Conservation (phyloP, 2,888 invertebrate species). For the Netelia melanura region DNA sequence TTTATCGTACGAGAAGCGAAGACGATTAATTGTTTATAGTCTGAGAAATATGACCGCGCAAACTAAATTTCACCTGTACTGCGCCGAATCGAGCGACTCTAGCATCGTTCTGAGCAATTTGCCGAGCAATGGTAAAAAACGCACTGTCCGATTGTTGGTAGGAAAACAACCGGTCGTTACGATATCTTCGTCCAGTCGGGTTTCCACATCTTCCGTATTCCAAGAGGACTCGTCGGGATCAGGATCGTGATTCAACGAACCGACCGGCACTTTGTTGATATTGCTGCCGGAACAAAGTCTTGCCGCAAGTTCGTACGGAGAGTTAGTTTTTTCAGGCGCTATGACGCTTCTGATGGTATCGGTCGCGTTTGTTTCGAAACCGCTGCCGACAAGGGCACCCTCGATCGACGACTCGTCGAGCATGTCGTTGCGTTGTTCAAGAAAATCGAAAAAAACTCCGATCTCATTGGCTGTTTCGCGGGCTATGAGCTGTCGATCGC, state of each 20-base stretch:
- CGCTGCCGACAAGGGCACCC: constrained; percentile 73
- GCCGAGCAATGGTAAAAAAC: constrained; percentile 81
- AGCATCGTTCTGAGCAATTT: constrained; percentile 82
- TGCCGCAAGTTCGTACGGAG: constrained; percentile 73
- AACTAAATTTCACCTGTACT: constrained; percentile 71
- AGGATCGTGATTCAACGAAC: constrained; percentile 60
- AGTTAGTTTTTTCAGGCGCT: constrained; percentile 70
- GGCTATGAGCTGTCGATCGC: constrained; percentile 82
- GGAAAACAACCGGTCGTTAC: constrained; percentile 80
- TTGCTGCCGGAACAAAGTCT: constrained; percentile 76
- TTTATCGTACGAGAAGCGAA: neutral
- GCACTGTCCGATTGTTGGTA: constrained; percentile 71
- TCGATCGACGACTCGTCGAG: constrained; percentile 75
- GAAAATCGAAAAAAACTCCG: constrained; percentile 82
- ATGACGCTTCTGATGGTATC: constrained; percentile 75
- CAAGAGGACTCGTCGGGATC: constrained; percentile 53
- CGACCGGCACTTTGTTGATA: constrained; percentile 74
- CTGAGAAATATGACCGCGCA: neutral
- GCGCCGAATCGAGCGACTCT: constrained; percentile 81
- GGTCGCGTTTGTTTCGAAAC: constrained; percentile 57
- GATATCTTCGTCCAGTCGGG: constrained; percentile 72
- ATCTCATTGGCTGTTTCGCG: constrained; percentile 83
- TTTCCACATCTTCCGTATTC: constrained; percentile 47
- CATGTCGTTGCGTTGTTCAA: constrained; percentile 78
- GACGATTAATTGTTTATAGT: neutral